Conservation (phyloP, 2,888 invertebrate species). For the Tipula confusa region DNA sequence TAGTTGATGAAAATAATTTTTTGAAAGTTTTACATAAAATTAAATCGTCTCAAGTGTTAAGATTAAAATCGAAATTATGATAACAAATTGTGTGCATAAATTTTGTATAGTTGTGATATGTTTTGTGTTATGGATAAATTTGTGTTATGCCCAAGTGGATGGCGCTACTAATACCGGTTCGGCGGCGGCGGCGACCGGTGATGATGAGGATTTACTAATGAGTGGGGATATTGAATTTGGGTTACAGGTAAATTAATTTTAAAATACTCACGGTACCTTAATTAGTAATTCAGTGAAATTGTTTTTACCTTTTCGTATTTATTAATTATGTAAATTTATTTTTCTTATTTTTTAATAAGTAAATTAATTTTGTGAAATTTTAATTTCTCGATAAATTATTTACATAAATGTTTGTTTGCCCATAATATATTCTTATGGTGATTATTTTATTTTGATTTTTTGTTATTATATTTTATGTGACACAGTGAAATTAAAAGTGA, state of each 20-base stretch:
- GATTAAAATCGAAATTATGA: neutral
- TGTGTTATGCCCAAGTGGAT: neutral
- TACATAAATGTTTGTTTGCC: neutral
- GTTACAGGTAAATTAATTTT: neutral
- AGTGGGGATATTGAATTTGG: neutral
- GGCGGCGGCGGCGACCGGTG: neutral
- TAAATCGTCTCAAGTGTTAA: neutral
- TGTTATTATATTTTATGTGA: neutral
- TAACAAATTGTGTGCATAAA: neutral
- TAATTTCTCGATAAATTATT: neutral
- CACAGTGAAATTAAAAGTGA: neutral
- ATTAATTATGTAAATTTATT: no score
- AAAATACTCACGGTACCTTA: neutral
- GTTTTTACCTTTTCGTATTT: no score
- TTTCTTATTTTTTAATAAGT: no score
- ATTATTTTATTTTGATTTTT: neutral
- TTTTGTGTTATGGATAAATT: neutral
- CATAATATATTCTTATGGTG: neutral
- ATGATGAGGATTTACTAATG: neutral
- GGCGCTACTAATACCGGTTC: neutral
- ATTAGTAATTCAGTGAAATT: neutral
- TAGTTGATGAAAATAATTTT: neutral
- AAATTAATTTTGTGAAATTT: neutral
- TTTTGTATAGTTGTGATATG: neutral
- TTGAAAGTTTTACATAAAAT: neutral